Percentiles rank a stretch among this genome's conserved stretches.
Conservation (phyloP, 2,888 invertebrate genomes). For the Zygogramma bicolorata region DNA sequence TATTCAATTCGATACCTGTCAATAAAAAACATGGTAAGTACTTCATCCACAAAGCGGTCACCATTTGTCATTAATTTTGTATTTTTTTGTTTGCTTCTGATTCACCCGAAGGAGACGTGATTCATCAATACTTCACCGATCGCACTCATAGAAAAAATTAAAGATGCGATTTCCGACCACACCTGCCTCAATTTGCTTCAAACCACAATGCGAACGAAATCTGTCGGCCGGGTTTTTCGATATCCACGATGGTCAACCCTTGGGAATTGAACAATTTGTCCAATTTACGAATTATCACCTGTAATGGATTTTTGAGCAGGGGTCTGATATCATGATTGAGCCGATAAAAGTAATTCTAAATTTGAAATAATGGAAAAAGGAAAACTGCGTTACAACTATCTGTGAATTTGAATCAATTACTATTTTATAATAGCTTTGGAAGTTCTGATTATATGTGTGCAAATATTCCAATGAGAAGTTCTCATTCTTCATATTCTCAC, state of each 20-base stretch:
- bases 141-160: not conserved
- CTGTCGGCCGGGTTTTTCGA: not conserved
- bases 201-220: not conserved
- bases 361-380: too few relatives aligned
- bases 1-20: not conserved
- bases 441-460: too few relatives aligned
- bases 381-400: too few relatives aligned
- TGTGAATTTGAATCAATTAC: too few relatives aligned
- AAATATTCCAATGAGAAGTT: too few relatives aligned
- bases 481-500: too few relatives aligned
- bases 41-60: not conserved
- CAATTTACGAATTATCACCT: not conserved
- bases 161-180: not conserved
- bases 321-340: too few relatives aligned
- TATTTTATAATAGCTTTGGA: too few relatives aligned
- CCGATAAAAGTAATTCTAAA: too few relatives aligned
- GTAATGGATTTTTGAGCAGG: not conserved
- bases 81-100: not conserved
- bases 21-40: not conserved
- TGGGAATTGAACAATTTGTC: not conserved
- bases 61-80: not conserved
- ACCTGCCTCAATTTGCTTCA: constrained; percentile 15
- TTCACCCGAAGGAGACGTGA: constrained; percentile 60
- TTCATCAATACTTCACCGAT: constrained; percentile 61
- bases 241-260: not conserved